Evolutionary conservation across 2,888 invertebrate species (phyloP).

Genomic region (Ceramica pisi): DNA sequence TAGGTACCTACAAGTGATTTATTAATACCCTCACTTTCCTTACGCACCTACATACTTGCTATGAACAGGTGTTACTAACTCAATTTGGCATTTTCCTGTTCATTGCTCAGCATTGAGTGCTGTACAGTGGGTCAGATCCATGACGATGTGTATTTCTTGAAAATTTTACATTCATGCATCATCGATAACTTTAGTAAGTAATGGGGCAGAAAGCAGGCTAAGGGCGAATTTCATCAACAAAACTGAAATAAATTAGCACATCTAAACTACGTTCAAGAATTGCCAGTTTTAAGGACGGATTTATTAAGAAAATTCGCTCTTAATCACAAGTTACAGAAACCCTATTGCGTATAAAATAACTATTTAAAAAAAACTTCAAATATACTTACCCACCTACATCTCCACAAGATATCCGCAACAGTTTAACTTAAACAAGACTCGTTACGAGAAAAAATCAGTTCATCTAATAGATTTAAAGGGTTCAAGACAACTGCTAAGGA

Average conservation of each 20-base stretch:
- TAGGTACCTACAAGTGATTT: constrained; percentile 21
- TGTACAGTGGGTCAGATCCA: not conserved
- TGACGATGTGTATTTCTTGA: not conserved
- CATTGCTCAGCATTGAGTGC: not conserved
- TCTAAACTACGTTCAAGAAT: not conserved
- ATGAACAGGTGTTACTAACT: constrained; percentile 16
- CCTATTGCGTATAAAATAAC: too few species aligned
- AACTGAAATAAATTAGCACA: not conserved
- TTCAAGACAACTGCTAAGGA: not conserved
- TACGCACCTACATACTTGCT: constrained; percentile 18
- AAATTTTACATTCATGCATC: not conserved
- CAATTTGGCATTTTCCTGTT: constrained; percentile 13
- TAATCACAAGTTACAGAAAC: too few species aligned
- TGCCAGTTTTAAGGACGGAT: not conserved
- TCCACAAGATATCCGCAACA: not conserved
- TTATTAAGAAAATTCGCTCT: not conserved
- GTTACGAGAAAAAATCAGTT: not conserved
- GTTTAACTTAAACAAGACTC: not conserved
- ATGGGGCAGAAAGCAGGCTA: not conserved
- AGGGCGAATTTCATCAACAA: not conserved
- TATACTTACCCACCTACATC: too few species aligned
- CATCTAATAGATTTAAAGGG: not conserved
- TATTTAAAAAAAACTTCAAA: too few species aligned
- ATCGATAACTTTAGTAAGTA: not conserved
- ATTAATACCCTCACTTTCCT: constrained; percentile 36